Base-by-base conservation (phyloP, 1,140 invertebrate genomes). In the Aphelenchoides avenae region DNA sequence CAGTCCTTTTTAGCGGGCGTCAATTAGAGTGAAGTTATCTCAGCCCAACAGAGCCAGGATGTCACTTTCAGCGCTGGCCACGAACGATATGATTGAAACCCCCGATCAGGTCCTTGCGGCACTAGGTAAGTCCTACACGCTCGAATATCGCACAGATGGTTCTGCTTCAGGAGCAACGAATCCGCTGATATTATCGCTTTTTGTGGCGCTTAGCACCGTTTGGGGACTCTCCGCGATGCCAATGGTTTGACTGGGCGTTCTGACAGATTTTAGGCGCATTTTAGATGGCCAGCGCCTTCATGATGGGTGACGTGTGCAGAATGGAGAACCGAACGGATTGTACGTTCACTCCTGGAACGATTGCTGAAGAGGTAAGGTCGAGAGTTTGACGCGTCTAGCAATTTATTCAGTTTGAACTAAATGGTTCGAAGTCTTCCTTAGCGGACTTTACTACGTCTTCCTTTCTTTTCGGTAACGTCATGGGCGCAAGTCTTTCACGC, bases 161-260 rank as follows among this genome's bases (percentile, higher is more conserved):
- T 24, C 9, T 52, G 31, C 39, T 54, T 46, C 24, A 58, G 57
- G 31, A 4, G n/a, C 34, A 30, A 31, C 29, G 41, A 58, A 58
- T 64, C 57, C 57, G 26, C 33, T 43, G 18, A 64, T 58, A 15
- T 26, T 58, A 18, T 46, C 24, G 20, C 18, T 58, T 29, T 58
- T 61, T 41, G 39, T 64, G 11, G 13, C 58, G 1, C 29, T 43
- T 20, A 26, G 58, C 15, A 27, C 44, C 24, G 60, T 64, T 15
- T 58, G 57, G 57, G 30, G 20, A 15, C 26, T 66, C 6, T 15
- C 34, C 4, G 55, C 29, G 7, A 55, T 54, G 52, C 29, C 50
- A n/a, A 54, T 54, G 50, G 39, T 50, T 11, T n/a, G n/a, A n/a
- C n/a, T n/a, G n/a, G n/a, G n/a, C n/a, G n/a, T n/a, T n/a, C n/a